Evolutionary conservation across 2,888 invertebrate species (phyloP).

Genomic region (Brachylomia viminalis): DNA sequence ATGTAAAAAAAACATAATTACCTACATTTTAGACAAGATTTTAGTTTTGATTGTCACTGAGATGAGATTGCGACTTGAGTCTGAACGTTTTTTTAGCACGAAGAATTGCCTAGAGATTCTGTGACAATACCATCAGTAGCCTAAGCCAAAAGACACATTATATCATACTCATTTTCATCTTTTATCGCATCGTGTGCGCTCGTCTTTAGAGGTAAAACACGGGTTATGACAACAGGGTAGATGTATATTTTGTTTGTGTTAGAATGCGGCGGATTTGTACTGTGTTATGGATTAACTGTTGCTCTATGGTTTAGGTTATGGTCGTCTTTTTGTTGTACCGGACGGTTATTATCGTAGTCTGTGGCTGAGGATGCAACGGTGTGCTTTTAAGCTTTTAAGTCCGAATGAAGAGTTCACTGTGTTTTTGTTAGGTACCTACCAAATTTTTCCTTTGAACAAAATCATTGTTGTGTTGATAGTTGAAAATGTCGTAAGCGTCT

Average conservation of each 20-base stretch:
- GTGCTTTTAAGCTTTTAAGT: constrained; percentile 15
- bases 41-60: too few relatives aligned
- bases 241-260: constrained; percentile 31
- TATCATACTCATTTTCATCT: neutral
- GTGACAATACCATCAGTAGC: too few relatives aligned
- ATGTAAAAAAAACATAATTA: too few relatives aligned
- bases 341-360: constrained; percentile 1
- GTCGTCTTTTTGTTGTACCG: constrained; percentile 13
- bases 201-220: constrained; percentile 11
- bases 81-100: too few relatives aligned
- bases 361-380: constrained; percentile 1
- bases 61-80: too few relatives aligned
- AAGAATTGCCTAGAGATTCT: too few relatives aligned
- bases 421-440: neutral
- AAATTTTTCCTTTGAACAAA: neutral
- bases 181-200: neutral
- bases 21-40: too few relatives aligned
- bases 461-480: neutral
- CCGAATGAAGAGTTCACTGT: neutral
- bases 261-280: constrained; percentile 28
- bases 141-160: too few relatives aligned
- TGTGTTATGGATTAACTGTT: constrained; percentile 42
- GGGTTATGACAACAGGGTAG: constrained; percentile 14
- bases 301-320: constrained; percentile 22
- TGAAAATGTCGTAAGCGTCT: too few relatives aligned